These are phyloP conservation scores for Chironex yamaguchii DNA, from an alignment of 30 jellyfish, hydroid and myxozoan species.

Conservation along the genomic window DNA sequence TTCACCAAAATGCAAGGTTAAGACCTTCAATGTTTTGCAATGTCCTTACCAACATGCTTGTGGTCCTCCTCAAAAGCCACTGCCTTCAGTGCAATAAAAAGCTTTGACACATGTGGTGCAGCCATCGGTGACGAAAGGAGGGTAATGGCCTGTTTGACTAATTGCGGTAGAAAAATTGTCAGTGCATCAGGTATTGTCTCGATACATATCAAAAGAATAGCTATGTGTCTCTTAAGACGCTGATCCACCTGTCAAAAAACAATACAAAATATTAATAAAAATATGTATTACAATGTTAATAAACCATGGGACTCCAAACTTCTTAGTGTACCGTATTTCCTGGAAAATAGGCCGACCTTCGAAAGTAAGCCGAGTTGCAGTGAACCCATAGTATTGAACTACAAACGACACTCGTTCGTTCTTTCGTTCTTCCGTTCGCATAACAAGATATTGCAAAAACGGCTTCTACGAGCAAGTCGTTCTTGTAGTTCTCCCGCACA, in stretches of 20 bases:
- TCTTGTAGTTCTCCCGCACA: too few relatives aligned
- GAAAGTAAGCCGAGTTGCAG: too few relatives aligned
- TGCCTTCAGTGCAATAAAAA: constrained; percentile 47
- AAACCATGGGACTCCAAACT: neutral
- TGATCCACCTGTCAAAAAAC: constrained; percentile 36
- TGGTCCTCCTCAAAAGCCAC: constrained; percentile 65
- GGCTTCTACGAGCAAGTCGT: too few relatives aligned
- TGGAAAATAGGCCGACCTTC: too few relatives aligned
- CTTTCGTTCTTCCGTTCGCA: too few relatives aligned
- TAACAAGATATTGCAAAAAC: too few relatives aligned
- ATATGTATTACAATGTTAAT: too few relatives aligned
- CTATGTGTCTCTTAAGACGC: constrained; percentile 35
- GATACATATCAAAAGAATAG: constrained; percentile 27
- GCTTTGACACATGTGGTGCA: constrained; percentile 70
- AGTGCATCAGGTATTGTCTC: constrained; percentile 8
- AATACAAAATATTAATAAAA: too few relatives aligned
- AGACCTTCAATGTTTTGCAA: too few relatives aligned
- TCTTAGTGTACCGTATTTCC: neutral
- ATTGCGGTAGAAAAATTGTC: neutral
- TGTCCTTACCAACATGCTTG: constrained; percentile 78
- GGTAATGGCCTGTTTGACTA: neutral
- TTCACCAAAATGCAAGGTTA: too few relatives aligned
- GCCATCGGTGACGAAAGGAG: constrained; percentile 71
- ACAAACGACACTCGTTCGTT: too few relatives aligned
- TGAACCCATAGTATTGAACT: too few relatives aligned